These are phyloP conservation scores for Pyrrhosoma nymphula DNA, from an alignment of 2,888 invertebrate genomes.

Conservation along the genomic window DNA sequence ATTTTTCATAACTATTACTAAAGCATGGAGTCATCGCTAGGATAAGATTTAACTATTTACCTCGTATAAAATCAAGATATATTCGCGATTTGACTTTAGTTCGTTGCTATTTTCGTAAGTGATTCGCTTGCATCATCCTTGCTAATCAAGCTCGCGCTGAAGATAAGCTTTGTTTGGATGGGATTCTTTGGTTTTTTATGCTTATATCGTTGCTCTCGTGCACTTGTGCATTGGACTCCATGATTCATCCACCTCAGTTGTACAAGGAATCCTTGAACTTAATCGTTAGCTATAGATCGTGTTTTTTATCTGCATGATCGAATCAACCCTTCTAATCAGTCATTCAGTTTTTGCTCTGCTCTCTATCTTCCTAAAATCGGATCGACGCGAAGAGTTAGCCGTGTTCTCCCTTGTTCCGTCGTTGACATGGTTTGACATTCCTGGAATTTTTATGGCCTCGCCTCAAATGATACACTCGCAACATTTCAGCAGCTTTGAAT, in stretches of 20 bases:
- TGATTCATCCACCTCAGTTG: background rate
- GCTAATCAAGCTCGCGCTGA: background rate
- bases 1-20: no score
- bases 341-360: background rate
- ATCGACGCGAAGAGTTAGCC: background rate
- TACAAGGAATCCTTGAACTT: background rate
- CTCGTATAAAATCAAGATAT: no score
- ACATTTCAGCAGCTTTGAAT: slow-evolving; percentile 7
- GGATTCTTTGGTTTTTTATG: background rate
- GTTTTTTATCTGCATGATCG: background rate
- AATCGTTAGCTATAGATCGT: background rate
- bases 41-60: no score
- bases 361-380: background rate
- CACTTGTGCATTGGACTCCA: background rate
- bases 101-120: no score
- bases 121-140: background rate
- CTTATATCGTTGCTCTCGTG: background rate
- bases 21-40: no score
- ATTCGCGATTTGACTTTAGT: no score
- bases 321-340: background rate
- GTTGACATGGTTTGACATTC: background rate
- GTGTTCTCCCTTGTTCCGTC: background rate
- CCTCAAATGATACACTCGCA: background rate
- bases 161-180: background rate
- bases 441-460: background rate